Evolutionary conservation across 2,797 vertebrate species (phyloP), one percentile per base, ranked within the genome.

Genomic region (Hoplostethus mediterraneus): DNA sequence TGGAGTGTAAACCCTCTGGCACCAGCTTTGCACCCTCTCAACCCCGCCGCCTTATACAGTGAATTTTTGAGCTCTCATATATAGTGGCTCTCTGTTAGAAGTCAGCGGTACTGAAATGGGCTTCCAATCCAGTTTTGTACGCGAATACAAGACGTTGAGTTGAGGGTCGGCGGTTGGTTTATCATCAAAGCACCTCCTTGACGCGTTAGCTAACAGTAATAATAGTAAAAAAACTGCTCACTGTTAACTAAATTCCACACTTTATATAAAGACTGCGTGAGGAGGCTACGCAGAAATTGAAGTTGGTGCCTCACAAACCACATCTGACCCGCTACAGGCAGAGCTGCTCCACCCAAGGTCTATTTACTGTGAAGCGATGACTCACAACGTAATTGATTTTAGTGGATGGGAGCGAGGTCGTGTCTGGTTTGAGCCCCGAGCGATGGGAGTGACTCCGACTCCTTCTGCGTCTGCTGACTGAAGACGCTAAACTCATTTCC

Each of bases 401-500:
- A 59, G 49, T 62, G 31, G 47, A 76, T 80, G 71, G 6, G 40
- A 67, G 66, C 51, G 21, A 44, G 51, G 45, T 28, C 51, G n/a
- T 68, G 63, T 80, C 82, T 79, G 55, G 44, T 77, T 78, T 64
- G 57, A 67, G 57, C 17, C 63, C 63, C 17, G 44, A n/a, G 42
- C 57, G 45, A 16, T 36, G 65, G 71, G 45, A 70, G 38, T 6
- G 6, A 28, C 21, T 21, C 40, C 36, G 53, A 62, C 30, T 33
- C 17, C 48, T 30, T 42, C 10, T 12, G 10, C 9, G 10, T 12
- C 40, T 62, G 74, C 68, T 67, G 17, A 67, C 61, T 65, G 33
- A 81, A 85, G 71, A 84, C 84, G 51, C 66, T 83, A 60, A 81
- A 87, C 67, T 86, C 0, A 86, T 89, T 92, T 90, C 79, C 78